Conservation (phyloP, 2,797 vertebrate genomes). For the Selene dorsalis region DNA sequence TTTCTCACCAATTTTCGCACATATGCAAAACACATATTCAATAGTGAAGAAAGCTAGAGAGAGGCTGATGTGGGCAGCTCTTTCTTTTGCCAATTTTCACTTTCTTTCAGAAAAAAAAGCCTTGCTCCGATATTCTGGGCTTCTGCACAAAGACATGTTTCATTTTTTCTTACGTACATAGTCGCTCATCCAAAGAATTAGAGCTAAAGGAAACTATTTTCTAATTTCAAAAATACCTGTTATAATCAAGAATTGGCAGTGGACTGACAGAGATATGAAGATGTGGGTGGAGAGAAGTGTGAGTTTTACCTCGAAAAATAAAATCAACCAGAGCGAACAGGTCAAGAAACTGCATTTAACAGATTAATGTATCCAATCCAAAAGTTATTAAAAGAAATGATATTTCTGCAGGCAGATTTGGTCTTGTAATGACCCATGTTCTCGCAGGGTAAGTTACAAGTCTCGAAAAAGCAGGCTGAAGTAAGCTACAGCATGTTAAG, state of each 20-base stretch:
- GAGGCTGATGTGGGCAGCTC: slow-evolving; percentile 44
- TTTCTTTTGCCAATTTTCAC: slow-evolving; percentile 52
- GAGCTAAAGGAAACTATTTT: slow-evolving; percentile 22
- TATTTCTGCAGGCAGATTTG: slow-evolving; percentile 6
- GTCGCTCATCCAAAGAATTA: slow-evolving; percentile 27
- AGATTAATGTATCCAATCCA: slow-evolving; percentile 2
- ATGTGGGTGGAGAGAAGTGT: slow-evolving; percentile 20
- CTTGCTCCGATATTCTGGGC: slow-evolving; percentile 25
- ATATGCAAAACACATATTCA: slow-evolving; percentile 51
- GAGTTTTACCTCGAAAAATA: slow-evolving; percentile 21
- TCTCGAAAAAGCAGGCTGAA: slow-evolving; percentile 14
- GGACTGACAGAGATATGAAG: slow-evolving; percentile 29
- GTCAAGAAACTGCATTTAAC: not conserved
- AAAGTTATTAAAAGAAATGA: slow-evolving; percentile 4
- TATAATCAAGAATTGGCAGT: slow-evolving; percentile 28
- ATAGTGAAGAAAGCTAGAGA: slow-evolving; percentile 31
- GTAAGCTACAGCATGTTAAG: not conserved
- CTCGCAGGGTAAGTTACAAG: slow-evolving; percentile 8
- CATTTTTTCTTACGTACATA: slow-evolving; percentile 30
- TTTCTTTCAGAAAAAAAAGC: slow-evolving; percentile 44
- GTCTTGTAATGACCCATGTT: slow-evolving; percentile 13
- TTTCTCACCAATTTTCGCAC: slow-evolving; percentile 56
- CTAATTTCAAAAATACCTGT: slow-evolving; percentile 35
- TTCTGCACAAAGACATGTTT: slow-evolving; percentile 48
- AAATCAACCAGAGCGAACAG: slow-evolving; percentile 17